Evolutionary conservation across 2,888 invertebrate genomes (phyloP).

Genomic region (Synergus itoensis): DNA sequence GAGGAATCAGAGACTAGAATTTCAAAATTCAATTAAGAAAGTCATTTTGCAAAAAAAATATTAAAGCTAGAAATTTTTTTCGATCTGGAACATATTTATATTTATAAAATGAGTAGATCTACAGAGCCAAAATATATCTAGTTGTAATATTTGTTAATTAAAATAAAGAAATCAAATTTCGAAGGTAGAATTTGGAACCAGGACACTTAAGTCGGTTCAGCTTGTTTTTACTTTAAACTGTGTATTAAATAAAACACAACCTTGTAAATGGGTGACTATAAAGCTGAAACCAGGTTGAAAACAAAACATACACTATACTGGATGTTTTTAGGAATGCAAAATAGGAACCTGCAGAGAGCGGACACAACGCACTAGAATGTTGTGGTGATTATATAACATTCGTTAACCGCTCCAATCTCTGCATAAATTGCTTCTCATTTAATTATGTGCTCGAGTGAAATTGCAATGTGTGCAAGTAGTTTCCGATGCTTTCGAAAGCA

Average conservation of each 20-base stretch:
- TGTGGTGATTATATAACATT: conserved; percentile 25
- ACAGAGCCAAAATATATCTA: too few relatives aligned
- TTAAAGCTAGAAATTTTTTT: too few relatives aligned
- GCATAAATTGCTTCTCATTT: conserved; percentile 4
- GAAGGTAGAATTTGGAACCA: too few relatives aligned
- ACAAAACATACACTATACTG: neutral
- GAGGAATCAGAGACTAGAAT: too few relatives aligned
- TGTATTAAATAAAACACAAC: too few relatives aligned
- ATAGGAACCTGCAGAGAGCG: neutral
- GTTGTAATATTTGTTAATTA: too few relatives aligned
- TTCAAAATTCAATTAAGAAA: too few relatives aligned
- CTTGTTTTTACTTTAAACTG: neutral
- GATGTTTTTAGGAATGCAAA: conserved; percentile 13
- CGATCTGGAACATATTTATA: too few relatives aligned
- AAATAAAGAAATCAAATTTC: too few relatives aligned
- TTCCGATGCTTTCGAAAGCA: neutral
- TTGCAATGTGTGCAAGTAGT: neutral
- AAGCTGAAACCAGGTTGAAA: neutral
- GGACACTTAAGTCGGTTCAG: too few relatives aligned
- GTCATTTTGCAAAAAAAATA: too few relatives aligned
- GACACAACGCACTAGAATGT: neutral
- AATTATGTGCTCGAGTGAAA: conserved; percentile 3
- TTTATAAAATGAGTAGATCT: too few relatives aligned
- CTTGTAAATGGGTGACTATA: neutral
- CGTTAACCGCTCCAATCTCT: neutral